Base-by-base conservation (phyloP, 1,140 invertebrate species). In the Archivesica marissinica region DNA sequence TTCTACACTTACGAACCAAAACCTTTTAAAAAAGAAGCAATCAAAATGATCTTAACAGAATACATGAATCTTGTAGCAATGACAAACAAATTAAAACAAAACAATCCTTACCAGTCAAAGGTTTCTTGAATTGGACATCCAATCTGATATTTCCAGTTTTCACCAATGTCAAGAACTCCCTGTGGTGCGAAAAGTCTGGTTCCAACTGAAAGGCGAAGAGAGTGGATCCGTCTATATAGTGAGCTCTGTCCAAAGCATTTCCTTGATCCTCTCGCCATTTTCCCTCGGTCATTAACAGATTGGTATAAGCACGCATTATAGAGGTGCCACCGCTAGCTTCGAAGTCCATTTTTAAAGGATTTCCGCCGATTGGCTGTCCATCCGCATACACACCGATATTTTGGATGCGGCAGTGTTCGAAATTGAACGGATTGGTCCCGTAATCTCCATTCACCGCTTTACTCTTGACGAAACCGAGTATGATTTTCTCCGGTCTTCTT, bases 171-270 rank as follows among this genome's bases (percentile, higher is more conserved):
- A 78, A 2, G 23, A 70, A 85, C 30, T 85, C n/a, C 1, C 52
- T 39, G n/a, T 78, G 44, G 28, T 78, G 23, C 20, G 44, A 38
- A 78, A 87, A 83, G 13, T 70, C 9, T n/a, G 86, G 86, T 59
- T 87, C 85, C n/a, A 87, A 41, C 25, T 80, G 17, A 66, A 86
- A 86, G 20, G 15, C n/a, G 23, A 72, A 86, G 17, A 86, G 30
- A 3, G 77, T 66, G 33, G 17, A 11, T 20, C 64, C 25, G 28
- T 38, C n/a, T n/a, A n/a, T n/a, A n/a, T n/a, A n/a, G n/a, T n/a
- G n/a, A n/a, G n/a, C n/a, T n/a, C n/a, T n/a, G 30, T 28, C 30
- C 39, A 68, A 68, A 68, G 35, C 20, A 68, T 56, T 77, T 13
- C 75, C 85, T 11, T 6, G 6, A 68, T 87, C 61, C 25, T 54